Conservation (phyloP, 1,140 invertebrate genomes). For the Phortica variegata region DNA sequence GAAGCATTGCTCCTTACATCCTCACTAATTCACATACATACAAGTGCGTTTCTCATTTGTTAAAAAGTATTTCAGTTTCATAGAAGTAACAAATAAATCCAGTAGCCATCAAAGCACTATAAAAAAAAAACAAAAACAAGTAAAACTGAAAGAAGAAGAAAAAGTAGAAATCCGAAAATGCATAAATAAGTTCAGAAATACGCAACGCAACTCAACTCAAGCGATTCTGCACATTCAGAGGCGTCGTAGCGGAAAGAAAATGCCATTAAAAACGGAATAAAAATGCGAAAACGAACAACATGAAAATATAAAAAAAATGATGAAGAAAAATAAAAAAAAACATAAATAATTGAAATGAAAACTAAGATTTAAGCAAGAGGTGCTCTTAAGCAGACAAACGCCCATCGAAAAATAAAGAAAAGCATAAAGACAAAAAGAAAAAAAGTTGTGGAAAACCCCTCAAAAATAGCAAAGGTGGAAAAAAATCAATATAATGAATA, state of each 20-base stretch:
- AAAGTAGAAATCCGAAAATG: no score
- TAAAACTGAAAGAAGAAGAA: no score
- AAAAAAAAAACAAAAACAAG: no score
- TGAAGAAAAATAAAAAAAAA: constrained; percentile 17
- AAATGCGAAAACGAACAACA: constrained; percentile 31
- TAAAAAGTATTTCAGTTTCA: no score
- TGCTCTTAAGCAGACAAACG: constrained; percentile 24
- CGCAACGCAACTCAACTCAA: no score
- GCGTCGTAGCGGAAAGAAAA: constrained; percentile 48
- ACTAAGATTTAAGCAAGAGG: constrained; percentile 35
- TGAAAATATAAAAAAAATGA: not conserved
- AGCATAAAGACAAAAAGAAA: not conserved
- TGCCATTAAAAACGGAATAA: constrained; percentile 52
- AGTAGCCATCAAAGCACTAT: no score
- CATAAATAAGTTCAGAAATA: no score
- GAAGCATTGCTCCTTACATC: no score
- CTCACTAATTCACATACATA: no score
- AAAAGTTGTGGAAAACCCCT: constrained; percentile 19
- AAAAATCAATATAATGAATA: constrained; percentile 50
- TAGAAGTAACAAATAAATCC: no score
- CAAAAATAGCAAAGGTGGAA: constrained; percentile 46
- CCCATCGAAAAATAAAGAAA: constrained; percentile 22
- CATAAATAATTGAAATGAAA: constrained; percentile 41
- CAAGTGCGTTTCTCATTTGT: no score
- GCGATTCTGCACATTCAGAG: constrained; percentile 42